Evolutionary conservation across 2,888 invertebrate species (phyloP), one percentile per base, ranked within the genome.

Genomic region (Eupithecia exiguata): DNA sequence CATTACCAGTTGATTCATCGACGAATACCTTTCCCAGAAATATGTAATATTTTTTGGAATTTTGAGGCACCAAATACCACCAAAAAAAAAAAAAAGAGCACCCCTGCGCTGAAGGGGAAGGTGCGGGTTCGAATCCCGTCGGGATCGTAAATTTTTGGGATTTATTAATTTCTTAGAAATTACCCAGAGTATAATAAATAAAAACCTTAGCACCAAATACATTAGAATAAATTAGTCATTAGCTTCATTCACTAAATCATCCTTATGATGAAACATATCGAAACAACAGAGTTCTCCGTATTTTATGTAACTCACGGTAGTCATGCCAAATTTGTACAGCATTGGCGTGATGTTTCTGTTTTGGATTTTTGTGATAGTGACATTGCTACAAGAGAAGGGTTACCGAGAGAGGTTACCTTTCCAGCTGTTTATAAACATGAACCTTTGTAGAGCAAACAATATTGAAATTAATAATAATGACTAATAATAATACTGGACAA

Each of bases 151-250:
- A n/a, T n/a, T n/a, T n/a, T n/a, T n/a, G n/a, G n/a, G n/a, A n/a
- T n/a, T n/a, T n/a, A n/a, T n/a, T n/a, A n/a, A n/a, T n/a, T n/a
- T n/a, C n/a, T n/a, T n/a, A n/a, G n/a, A n/a, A n/a, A n/a, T n/a
- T n/a, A n/a, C n/a, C n/a, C n/a, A n/a, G n/a, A n/a, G n/a, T n/a
- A n/a, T n/a, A n/a, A n/a, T n/a, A n/a, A n/a, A n/a, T n/a, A n/a
- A n/a, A n/a, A n/a, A n/a, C n/a, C n/a, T n/a, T n/a, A n/a, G 66
- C 38, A 66, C 21, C 12, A 61, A 36, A 68, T 69, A 63, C 67
- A 49, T 62, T 40, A 6, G n/a, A 43, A n/a, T 6, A 18, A 36
- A 14, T 69, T 70, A 49, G 36, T 49, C 69, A 74, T 76, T 21
- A 36, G 35, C 7, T 21, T 25, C 66, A 66, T 66, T 43, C 66